These are phyloP conservation scores for Antheraea pernyi DNA, from an alignment of 1,140 invertebrate genomes.

Conservation along the genomic window DNA sequence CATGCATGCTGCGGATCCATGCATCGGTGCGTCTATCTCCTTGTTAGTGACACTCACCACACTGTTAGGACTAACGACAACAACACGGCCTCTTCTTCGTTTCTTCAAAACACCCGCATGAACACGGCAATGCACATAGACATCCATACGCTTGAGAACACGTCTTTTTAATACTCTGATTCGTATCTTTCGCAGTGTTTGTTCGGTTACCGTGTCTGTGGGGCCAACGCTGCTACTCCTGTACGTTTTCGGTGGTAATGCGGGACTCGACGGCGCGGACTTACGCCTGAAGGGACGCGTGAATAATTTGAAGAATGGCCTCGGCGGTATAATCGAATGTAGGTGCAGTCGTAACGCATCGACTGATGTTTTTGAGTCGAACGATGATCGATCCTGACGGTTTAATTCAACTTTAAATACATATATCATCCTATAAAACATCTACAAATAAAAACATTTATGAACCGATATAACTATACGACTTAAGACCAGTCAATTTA, in stretches of 20 bases:
- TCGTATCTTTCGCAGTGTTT: constrained; percentile 56
- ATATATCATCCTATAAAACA: too few relatives aligned
- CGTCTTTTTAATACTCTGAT: constrained; percentile 55
- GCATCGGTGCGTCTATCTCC: constrained; percentile 30
- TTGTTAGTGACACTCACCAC: constrained; percentile 71
- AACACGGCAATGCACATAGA: constrained; percentile 69
- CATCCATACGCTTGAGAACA: constrained; percentile 61
- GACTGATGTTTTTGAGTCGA: constrained; percentile 66
- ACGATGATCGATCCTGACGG: constrained; percentile 63
- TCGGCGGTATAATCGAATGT: constrained; percentile 73
- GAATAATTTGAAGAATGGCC: constrained; percentile 80
- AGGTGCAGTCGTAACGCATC: constrained; percentile 72
- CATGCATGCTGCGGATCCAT: constrained; percentile 38
- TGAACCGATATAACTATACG: too few relatives aligned
- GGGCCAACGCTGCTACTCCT: constrained; percentile 77
- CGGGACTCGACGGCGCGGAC: constrained; percentile 82
- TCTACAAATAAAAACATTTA: too few relatives aligned
- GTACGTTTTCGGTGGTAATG: constrained; percentile 74
- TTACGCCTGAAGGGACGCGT: constrained; percentile 83
- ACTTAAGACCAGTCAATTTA: too few relatives aligned
- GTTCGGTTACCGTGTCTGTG: constrained; percentile 63
- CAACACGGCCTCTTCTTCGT: constrained; percentile 42
- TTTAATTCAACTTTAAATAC: constrained; percentile 16
- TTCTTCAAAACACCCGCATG: constrained; percentile 43
- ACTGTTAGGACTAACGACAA: constrained; percentile 55